phyloP scores from a whole-genome alignment of 1,140 invertebrate genomes.

The Gryllus bimaculatus region DNA sequence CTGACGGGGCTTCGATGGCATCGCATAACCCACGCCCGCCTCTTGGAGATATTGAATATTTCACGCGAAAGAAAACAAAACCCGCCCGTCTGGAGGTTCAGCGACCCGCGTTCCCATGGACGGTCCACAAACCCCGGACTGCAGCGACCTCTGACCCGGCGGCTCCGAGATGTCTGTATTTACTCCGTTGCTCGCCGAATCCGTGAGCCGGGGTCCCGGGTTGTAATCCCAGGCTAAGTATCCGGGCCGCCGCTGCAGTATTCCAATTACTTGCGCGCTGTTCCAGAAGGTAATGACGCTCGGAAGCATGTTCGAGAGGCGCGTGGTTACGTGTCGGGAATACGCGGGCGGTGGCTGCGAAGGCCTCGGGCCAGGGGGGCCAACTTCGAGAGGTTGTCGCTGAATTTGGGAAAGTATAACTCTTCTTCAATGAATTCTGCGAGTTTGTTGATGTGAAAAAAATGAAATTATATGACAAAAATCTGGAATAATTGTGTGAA shows the following conservation, averaged over 20 bases:
- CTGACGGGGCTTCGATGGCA: too few species aligned
- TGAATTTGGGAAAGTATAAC: too few species aligned
- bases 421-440: too few species aligned
- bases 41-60: too few species aligned
- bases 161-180: neutral
- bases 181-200: neutral
- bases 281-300: neutral
- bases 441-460: too few species aligned
- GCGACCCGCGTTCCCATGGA: neutral
- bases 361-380: neutral
- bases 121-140: neutral
- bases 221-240: neutral
- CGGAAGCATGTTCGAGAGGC: neutral
- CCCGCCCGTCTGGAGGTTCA: too few species aligned
- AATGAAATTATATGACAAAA: too few species aligned
- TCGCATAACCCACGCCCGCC: too few species aligned
- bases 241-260: neutral
- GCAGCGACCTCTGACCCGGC: neutral
- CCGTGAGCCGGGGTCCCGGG: neutral
- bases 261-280: neutral
- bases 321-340: neutral
- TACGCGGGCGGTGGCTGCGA: neutral
- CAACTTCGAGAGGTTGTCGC: neutral
- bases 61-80: too few species aligned
- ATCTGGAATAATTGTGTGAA: too few species aligned